Percentiles rank a stretch among this genome's conserved stretches.
These are phyloP conservation scores for Anguilla marmorata DNA, from an alignment of 2,797 vertebrate species.

Conservation along the genomic window DNA sequence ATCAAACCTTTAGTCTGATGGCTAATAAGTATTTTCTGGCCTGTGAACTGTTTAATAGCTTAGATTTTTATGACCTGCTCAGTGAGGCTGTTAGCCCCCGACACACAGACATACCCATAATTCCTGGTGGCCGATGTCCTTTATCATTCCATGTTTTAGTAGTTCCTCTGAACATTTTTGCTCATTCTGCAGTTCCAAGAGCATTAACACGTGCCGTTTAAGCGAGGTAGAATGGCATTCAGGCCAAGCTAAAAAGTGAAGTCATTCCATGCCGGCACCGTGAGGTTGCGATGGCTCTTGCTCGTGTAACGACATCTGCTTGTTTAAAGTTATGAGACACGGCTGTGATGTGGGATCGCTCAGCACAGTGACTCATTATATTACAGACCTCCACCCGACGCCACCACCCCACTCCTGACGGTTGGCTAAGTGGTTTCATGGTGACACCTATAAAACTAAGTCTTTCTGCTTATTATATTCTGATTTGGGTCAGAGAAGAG, in stretches of 20 bases:
- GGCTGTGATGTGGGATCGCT: neutral
- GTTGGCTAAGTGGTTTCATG: neutral
- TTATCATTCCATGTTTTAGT: neutral
- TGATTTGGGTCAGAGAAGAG: neutral
- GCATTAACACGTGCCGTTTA: neutral
- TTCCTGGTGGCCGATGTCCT: neutral
- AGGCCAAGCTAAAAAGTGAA: neutral
- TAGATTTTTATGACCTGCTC: conserved; percentile 49
- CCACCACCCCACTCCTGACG: neutral
- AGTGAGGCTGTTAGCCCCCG: neutral
- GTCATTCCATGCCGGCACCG: neutral
- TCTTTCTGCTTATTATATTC: conserved; percentile 22
- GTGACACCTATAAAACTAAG: conserved; percentile 11
- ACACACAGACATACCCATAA: neutral
- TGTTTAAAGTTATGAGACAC: conserved; percentile 5
- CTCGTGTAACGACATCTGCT: neutral
- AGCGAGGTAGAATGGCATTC: neutral
- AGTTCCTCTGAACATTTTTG: neutral
- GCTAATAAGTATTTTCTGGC: conserved; percentile 50
- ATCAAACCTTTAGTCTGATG: conserved; percentile 56
- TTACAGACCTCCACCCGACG: neutral
- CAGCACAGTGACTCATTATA: neutral
- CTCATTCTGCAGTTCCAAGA: neutral
- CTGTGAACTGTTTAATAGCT: conserved; percentile 53
- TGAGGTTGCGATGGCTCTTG: neutral